phyloP scores from a whole-genome alignment of 2,888 invertebrate genomes.

The Oscheius sp. region DNA sequence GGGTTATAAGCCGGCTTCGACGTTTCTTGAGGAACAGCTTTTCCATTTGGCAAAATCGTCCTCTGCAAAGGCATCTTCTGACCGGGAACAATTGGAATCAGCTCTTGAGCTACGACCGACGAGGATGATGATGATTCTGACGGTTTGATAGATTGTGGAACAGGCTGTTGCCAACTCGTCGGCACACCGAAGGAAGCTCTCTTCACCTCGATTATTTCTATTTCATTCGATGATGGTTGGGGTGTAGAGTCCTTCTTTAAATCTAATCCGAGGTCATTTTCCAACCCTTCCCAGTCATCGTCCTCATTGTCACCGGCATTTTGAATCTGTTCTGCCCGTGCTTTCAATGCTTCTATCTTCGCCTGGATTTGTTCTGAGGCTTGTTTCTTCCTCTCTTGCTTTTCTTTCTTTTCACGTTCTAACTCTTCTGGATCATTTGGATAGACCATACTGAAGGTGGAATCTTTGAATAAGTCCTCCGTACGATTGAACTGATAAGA shows the following conservation, averaged over 20 bases:
- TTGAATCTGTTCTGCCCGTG: neutral
- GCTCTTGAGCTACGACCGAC: neutral
- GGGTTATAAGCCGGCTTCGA: neutral
- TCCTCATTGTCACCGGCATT: neutral
- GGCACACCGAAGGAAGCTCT: slow-evolving; percentile 8
- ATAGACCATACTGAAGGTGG: neutral
- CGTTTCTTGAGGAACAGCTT: neutral
- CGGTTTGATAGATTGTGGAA: slow-evolving; percentile 19
- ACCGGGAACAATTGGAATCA: slow-evolving; percentile 34
- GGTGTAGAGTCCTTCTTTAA: neutral
- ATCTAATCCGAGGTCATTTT: neutral
- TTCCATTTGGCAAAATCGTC: slow-evolving; percentile 41
- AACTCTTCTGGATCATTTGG: slow-evolving; percentile 17
- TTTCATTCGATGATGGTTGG: neutral
- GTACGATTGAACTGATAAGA: neutral
- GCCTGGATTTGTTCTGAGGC: neutral
- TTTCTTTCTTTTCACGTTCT: slow-evolving; percentile 8
- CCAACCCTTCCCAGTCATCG: slow-evolving; percentile 25
- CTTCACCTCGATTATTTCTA: neutral
- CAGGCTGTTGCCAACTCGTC: slow-evolving; percentile 8
- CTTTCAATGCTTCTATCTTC: neutral
- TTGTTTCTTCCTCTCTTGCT: neutral
- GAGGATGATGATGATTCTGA: too few relatives aligned
- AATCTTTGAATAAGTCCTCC: slow-evolving; percentile 11
- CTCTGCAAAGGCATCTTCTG: slow-evolving; percentile 39